Evolutionary conservation across 2,113 vertebrate genomes (phyloP).

Genomic region (Eptesicus fuscus): DNA sequence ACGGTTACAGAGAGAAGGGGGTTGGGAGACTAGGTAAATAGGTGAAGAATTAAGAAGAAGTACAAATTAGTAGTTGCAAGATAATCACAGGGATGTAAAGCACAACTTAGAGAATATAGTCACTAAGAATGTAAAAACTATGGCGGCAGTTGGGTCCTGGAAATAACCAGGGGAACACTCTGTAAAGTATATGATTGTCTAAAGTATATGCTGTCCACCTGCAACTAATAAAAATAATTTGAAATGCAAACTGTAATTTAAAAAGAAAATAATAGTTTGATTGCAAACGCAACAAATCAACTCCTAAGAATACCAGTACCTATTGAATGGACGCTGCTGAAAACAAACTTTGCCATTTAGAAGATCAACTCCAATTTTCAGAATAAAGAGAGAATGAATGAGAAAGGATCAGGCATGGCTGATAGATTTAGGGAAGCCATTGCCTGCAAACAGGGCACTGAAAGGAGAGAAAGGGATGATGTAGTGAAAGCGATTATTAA

Average conservation of each 20-base stretch:
- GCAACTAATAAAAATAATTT: not conserved
- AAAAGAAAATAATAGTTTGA: not conserved
- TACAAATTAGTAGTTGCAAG: not conserved
- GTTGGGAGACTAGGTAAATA: not conserved
- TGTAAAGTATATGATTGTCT: not conserved
- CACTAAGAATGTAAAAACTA: not conserved
- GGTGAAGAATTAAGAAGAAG: not conserved
- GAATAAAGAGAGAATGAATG: not conserved
- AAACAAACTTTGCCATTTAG: not conserved
- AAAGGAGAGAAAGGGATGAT: not conserved
- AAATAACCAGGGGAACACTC: too few species aligned
- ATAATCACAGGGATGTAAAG: not conserved
- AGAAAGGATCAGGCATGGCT: not conserved
- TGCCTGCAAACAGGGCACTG: not conserved
- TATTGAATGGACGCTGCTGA: not conserved
- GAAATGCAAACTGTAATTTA: not conserved
- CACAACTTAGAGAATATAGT: not conserved
- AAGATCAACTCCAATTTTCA: not conserved
- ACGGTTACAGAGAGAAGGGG: not conserved
- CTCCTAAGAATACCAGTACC: not conserved
- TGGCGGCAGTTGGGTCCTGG: not conserved
- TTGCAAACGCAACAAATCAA: not conserved
- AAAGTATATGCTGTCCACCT: not conserved
- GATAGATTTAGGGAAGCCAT: not conserved
- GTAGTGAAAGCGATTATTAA: not conserved